Base-by-base conservation (phyloP, 2,888 invertebrate species). In the Drosophila nr. fundita region DNA sequence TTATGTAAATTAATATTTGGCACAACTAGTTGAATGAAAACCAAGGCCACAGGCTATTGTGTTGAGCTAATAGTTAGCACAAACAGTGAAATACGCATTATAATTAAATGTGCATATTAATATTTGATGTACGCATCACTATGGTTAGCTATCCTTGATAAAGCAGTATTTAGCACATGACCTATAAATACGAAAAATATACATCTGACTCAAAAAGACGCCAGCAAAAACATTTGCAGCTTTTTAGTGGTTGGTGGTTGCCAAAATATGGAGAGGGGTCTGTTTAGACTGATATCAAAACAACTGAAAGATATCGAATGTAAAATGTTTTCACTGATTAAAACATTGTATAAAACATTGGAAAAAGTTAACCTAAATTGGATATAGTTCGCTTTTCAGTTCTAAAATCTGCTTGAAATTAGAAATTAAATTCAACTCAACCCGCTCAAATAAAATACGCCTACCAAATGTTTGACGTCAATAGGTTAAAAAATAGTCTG, bases 1-100 rank as follows among this genome's bases (percentile, higher is more conserved):
- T 76, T 89, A 89, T 88, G 89, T 60, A 68, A 90, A 90, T 89
- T 69, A 54, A 29, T 21, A 29, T 54, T 70, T 61, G 40, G 8
- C 30, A 49, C 32, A 71, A 40, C 42, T 50, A 30, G 38, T 40
- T 52, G 59, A 50, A 59, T 38, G 42, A 49, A 42, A 60, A 34
- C 15, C 57, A 45, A 73, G 52, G 49, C 36, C 29, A 49, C 21
- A 18, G 11, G 24, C 38, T 30, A 38, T 45, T 68, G 36, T 57
- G 40, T 8, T 48, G 15, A 40, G 18, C 50, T 18, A 80, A 71
- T 78, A 73, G 88, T 83, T 83, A 82, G 69, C 54, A 30, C 34
- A 61, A 68, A 66, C 58, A 71, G 53, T 53, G 15, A 24, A 49
- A 61, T 60, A 45, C 55, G 76, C 48, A 60, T 55, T 42, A 57